These are phyloP conservation scores for Leucophenga montana DNA, from an alignment of 2,888 invertebrate genomes.

Conservation along the genomic window DNA sequence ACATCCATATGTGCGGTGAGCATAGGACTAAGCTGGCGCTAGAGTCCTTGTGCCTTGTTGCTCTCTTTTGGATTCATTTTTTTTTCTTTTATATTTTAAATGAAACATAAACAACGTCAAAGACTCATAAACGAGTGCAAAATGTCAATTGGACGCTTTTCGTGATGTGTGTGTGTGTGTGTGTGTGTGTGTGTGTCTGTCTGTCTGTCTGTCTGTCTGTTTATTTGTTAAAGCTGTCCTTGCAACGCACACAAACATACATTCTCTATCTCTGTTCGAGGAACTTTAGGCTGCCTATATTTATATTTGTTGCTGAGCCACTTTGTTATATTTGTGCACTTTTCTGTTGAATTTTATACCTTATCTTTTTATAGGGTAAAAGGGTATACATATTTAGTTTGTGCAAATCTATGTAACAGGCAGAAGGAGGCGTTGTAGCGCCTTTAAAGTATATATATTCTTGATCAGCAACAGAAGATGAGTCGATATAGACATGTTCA, in stretches of 20 bases:
- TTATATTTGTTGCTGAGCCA: conserved; percentile 19
- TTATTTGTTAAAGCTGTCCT: conserved; percentile 2
- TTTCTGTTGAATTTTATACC: conserved; percentile 7
- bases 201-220: background rate
- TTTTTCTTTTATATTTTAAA: conserved; percentile 44
- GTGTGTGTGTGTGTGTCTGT: conserved; percentile 9
- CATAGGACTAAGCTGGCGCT: conserved; percentile 42
- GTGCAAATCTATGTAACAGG: too few species aligned
- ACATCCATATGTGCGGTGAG: conserved; percentile 40
- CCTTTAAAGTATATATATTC: too few species aligned
- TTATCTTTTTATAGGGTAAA: background rate
- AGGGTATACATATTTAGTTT: too few species aligned
- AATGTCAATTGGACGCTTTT: conserved; percentile 51
- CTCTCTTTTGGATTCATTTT: conserved; percentile 36
- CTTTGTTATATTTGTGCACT: conserved; percentile 19
- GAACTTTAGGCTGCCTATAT: too few species aligned
- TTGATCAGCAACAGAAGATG: too few species aligned
- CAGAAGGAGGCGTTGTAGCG: too few species aligned
- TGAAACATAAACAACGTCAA: conserved; percentile 53
- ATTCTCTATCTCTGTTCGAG: too few species aligned
- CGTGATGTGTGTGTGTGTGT: background rate
- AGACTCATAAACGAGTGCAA: conserved; percentile 30
- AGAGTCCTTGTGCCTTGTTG: conserved; percentile 10
- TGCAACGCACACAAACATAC: too few species aligned
- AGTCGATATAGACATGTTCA: too few species aligned